Percentiles rank a stretch among this genome's conserved stretches.
Conservation (phyloP, 2,113 vertebrate species). For the Zosterops pallidus region DNA sequence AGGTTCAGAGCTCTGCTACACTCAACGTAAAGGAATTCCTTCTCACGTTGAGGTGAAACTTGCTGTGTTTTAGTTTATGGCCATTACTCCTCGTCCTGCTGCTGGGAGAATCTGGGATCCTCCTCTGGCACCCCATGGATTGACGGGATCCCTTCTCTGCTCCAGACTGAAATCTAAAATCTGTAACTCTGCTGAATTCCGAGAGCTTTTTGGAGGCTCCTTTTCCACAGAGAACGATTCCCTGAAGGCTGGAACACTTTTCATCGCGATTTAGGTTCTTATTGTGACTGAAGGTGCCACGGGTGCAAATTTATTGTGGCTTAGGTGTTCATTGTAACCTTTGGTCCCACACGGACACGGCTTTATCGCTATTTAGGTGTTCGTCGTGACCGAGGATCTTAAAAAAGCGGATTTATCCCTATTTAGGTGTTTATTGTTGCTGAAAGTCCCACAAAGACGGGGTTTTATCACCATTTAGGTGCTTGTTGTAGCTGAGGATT, state of each 20-base stretch:
- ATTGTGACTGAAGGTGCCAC: neutral
- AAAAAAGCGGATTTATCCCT: rapidly evolving
- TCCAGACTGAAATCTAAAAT: neutral
- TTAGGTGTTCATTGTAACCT: neutral
- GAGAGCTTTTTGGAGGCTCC: neutral
- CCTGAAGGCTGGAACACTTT: neutral
- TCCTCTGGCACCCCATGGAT: neutral
- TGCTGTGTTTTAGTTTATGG: neutral
- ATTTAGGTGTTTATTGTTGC: neutral
- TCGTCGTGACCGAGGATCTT: neutral
- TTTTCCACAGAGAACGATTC: neutral
- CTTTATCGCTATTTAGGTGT: neutral
- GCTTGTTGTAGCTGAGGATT: rapidly evolving
- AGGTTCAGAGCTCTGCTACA: neutral
- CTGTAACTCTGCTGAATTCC: neutral
- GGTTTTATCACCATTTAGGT: rapidly evolving
- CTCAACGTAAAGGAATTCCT: neutral
- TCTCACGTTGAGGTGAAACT: neutral
- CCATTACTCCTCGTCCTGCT: neutral
- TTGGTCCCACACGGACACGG: too few species aligned
- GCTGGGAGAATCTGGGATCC: neutral
- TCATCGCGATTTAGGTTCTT: neutral
- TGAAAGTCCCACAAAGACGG: rapidly evolving
- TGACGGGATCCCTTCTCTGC: neutral
- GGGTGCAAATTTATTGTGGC: neutral